Base-by-base conservation (phyloP, 2,888 invertebrate genomes). In the Dryocosmus kuriphilus region DNA sequence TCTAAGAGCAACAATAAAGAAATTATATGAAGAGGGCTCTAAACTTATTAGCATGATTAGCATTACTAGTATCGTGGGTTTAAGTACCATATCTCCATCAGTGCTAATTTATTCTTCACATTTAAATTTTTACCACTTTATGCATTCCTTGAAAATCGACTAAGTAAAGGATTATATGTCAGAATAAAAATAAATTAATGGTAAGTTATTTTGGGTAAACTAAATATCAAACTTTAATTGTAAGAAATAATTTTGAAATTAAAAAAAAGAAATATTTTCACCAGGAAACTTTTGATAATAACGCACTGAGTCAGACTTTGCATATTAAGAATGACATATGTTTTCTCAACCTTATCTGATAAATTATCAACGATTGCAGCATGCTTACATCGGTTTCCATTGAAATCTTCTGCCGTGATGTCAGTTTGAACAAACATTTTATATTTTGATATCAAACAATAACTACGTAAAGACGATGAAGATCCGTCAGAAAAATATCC, bases 341-440 rank as follows among this genome's bases (percentile, higher is more conserved):
- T 27, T 30, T 71, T 30, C 46, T 30, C 46, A 9, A 27, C 1
- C 27, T 46, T 41, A 71, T 46, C 67, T 11, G 11, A 51, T 22
- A 71, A 51, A 30, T 27, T 27, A 67, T 46, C 46, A 46, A 27
- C 46, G 41, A 67, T 67, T 67, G 11, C 71, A 51, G 9, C 3
- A 71, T 71, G 46, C 71, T 27, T 71, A 71, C 71, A 71, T 71
- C 46, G 27, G 19, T 32, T 71, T 71, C n/a, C 51, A 16, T 8
- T 71, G 30, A 71, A 71, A 71, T 83, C 83, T 80, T 84, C 82
- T 57, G 79, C 78, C 30, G 83, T 83, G 82, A 82, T 81, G 80
- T 85, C 83, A 78, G 79, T 71, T 65, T 78, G 80, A 61, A 78
- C 77, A 60, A 80, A 82, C 79, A 79, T 79, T 73, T 76, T 71